Conservation (phyloP, 2,888 invertebrate species). For the Aspidapion aeneum region DNA sequence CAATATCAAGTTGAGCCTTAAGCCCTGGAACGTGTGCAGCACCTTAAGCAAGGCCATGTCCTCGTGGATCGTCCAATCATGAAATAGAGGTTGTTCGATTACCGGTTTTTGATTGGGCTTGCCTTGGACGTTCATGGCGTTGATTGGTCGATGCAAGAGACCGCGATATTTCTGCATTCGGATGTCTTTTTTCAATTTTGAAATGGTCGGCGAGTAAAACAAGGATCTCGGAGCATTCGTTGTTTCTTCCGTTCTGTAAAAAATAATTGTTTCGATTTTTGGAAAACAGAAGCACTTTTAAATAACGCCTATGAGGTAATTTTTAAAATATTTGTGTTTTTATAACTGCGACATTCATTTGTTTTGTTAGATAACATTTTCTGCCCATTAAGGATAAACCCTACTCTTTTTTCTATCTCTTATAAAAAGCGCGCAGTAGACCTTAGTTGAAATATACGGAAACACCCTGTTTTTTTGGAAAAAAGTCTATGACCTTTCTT, state of each 20-base stretch:
- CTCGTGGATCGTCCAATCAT: slow-evolving; percentile 90
- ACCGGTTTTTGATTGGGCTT: slow-evolving; percentile 44
- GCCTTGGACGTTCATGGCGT: slow-evolving; percentile 40
- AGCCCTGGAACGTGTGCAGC: slow-evolving; percentile 66
- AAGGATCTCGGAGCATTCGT: slow-evolving; percentile 75
- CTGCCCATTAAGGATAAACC: too few relatives aligned
- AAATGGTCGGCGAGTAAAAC: slow-evolving; percentile 73
- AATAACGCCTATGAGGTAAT: too few relatives aligned
- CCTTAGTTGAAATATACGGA: too few relatives aligned
- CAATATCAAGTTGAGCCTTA: slow-evolving; percentile 72
- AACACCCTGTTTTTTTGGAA: too few relatives aligned
- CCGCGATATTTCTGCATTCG: slow-evolving; percentile 67
- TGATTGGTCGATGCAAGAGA: slow-evolving; percentile 43
- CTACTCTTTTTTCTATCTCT: too few relatives aligned
- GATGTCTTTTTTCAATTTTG: slow-evolving; percentile 74
- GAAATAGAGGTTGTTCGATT: slow-evolving; percentile 61
- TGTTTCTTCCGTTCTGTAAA: slow-evolving; percentile 64
- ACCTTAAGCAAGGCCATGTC: slow-evolving; percentile 87
- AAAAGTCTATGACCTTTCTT: too few relatives aligned
- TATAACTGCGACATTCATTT: too few relatives aligned
- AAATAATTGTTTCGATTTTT: too few relatives aligned
- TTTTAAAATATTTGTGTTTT: too few relatives aligned
- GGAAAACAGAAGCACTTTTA: too few relatives aligned
- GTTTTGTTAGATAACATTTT: too few relatives aligned
- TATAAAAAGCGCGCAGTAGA: too few relatives aligned